Evolutionary conservation across 1,140 invertebrate species (phyloP).

Genomic region (Aporrectodea caliginosa): DNA sequence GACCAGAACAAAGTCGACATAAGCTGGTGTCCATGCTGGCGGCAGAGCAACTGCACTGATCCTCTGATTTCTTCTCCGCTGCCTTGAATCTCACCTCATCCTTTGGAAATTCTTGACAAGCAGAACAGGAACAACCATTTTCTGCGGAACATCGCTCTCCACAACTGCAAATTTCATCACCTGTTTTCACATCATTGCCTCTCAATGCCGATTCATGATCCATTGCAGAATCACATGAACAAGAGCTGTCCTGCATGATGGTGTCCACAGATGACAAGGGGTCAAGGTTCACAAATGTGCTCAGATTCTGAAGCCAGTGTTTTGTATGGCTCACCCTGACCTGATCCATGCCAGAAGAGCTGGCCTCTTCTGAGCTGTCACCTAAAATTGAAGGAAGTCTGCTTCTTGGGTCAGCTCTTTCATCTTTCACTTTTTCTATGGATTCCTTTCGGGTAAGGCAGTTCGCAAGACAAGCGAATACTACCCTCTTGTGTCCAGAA

Average conservation of each 20-base stretch:
- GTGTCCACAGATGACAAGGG: no score
- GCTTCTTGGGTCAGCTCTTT: background rate
- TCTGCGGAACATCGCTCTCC: background rate
- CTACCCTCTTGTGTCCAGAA: slow-evolving; percentile 8
- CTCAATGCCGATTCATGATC: no score
- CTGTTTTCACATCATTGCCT: no score
- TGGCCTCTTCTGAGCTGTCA: background rate
- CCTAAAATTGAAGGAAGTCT: background rate
- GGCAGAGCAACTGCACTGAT: background rate
- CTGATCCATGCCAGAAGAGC: slow-evolving; percentile 3
- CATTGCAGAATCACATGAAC: no score
- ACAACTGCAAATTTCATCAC: background rate
- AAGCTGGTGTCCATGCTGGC: background rate
- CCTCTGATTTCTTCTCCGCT: background rate
- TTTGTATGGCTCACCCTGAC: slow-evolving; percentile 13
- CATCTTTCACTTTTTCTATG: slow-evolving; percentile 5
- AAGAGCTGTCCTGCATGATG: no score
- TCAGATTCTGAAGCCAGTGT: slow-evolving; percentile 15
- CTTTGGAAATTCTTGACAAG: no score
- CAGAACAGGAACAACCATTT: background rate
- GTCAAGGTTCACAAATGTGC: slow-evolving; percentile 2
- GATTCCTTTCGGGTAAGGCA: slow-evolving; percentile 1
- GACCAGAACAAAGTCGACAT: no score
- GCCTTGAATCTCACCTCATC: background rate
- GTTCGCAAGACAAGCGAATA: slow-evolving; percentile 11